phyloP scores from a whole-genome alignment of 2,113 vertebrate species.

The Chaenocephalus aceratus region DNA sequence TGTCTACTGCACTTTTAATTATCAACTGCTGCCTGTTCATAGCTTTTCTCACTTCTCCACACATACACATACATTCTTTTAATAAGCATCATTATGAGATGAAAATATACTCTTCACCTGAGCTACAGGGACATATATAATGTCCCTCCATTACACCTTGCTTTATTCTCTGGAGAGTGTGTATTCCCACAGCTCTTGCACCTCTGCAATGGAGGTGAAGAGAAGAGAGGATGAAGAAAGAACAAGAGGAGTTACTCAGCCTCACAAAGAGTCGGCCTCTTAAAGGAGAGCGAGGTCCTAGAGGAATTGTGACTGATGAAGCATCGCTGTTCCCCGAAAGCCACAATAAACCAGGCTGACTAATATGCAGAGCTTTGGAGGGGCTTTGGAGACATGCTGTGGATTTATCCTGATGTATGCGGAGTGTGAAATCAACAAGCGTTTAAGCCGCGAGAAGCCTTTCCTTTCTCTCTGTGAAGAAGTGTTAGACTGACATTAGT shows the following conservation, averaged over 20 bases:
- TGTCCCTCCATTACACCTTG: constrained; percentile 11
- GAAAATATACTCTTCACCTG: not conserved
- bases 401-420: constrained; percentile 64
- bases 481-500: constrained; percentile 40
- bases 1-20: not conserved
- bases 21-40: not conserved
- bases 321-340: constrained; percentile 40
- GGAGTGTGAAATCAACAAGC: constrained; percentile 67
- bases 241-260: constrained; percentile 30
- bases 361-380: constrained; percentile 50
- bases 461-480: constrained; percentile 36
- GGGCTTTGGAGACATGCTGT: constrained; percentile 46
- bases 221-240: not conserved
- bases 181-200: constrained; percentile 7
- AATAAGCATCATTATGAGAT: too few relatives aligned
- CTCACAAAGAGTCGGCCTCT: constrained; percentile 35
- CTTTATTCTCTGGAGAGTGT: not conserved
- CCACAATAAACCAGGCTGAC: constrained; percentile 54
- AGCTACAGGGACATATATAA: not conserved
- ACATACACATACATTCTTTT: not conserved
- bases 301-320: constrained; percentile 56
- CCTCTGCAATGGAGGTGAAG: constrained; percentile 17
- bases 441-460: constrained; percentile 38
- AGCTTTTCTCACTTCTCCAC: not conserved
- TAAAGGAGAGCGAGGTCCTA: constrained; percentile 37